These are phyloP conservation scores for Tipula confusa DNA, from an alignment of 2,888 invertebrate genomes.

Conservation along the genomic window DNA sequence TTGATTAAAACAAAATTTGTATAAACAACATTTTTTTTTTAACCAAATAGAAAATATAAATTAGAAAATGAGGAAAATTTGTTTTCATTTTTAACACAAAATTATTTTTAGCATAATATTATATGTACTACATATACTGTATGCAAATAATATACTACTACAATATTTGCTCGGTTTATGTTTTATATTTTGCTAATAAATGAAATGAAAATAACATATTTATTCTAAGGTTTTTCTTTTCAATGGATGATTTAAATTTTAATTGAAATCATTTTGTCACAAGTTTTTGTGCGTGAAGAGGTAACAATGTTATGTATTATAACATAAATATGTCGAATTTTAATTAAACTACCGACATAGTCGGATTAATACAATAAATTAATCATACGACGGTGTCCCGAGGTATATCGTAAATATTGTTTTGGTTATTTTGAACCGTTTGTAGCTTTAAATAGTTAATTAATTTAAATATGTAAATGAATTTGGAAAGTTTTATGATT, in stretches of 20 bases:
- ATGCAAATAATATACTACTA: background rate
- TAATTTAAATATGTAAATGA: too few species aligned
- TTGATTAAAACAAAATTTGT: background rate
- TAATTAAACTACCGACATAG: too few species aligned
- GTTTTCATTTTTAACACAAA: background rate
- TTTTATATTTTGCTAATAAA: background rate
- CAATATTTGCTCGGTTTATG: background rate
- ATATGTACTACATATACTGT: background rate
- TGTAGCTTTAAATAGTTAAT: too few species aligned
- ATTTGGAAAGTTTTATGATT: too few species aligned
- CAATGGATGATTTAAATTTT: background rate
- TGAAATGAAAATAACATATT: background rate
- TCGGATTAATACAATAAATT: too few species aligned
- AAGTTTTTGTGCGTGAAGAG: background rate
- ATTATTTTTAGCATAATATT: slow-evolving; percentile 1
- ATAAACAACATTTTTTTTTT: background rate
- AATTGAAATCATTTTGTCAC: background rate
- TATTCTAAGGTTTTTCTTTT: background rate
- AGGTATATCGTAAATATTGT: too few species aligned
- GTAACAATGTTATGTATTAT: too few species aligned
- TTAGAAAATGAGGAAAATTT: background rate
- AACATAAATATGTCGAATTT: too few species aligned
- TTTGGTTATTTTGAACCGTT: too few species aligned
- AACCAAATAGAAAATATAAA: background rate
- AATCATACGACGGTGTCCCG: too few species aligned